Conservation (phyloP, 2,797 vertebrate genomes). For the Lagodon rhomboides region DNA sequence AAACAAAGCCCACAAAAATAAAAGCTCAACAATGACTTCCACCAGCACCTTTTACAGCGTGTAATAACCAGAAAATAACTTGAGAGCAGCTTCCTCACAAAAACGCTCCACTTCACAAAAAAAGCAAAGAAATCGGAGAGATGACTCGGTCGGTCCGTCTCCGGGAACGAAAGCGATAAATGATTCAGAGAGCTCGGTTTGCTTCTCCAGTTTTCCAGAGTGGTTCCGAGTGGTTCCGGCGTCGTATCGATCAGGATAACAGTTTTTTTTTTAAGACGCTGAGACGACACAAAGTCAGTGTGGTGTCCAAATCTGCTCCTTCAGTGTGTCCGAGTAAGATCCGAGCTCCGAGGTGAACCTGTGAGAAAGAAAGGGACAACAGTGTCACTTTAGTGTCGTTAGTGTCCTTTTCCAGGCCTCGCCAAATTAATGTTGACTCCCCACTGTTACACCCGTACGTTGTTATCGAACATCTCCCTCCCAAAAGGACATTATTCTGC, state of each 20-base stretch:
- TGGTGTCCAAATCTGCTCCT: slow-evolving; percentile 10
- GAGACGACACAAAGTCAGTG: not conserved
- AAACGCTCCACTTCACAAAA: slow-evolving; percentile 54
- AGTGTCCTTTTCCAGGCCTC: not conserved
- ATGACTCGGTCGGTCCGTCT: not conserved
- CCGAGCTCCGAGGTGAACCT: slow-evolving; percentile 15
- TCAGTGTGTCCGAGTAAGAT: not conserved
- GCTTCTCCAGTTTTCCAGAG: not conserved
- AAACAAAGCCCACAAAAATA: slow-evolving; percentile 33
- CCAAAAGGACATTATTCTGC: not conserved
- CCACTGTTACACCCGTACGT: not conserved
- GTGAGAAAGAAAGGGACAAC: too few relatives aligned
- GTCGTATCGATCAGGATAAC: slow-evolving; percentile 12
- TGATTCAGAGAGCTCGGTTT: slow-evolving; percentile 5
- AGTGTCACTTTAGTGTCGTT: not conserved
- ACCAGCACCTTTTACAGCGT: slow-evolving; percentile 32
- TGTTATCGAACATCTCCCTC: too few relatives aligned
- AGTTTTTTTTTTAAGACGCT: slow-evolving; percentile 12
- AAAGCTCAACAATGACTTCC: slow-evolving; percentile 35
- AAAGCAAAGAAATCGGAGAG: slow-evolving; percentile 42
- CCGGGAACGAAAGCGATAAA: not conserved
- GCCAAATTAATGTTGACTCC: not conserved
- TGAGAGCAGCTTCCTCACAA: slow-evolving; percentile 45
- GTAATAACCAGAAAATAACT: slow-evolving; percentile 42
- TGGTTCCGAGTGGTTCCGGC: not conserved